phyloP scores from a whole-genome alignment of 2,888 invertebrate species.

The Clostera curtula region DNA sequence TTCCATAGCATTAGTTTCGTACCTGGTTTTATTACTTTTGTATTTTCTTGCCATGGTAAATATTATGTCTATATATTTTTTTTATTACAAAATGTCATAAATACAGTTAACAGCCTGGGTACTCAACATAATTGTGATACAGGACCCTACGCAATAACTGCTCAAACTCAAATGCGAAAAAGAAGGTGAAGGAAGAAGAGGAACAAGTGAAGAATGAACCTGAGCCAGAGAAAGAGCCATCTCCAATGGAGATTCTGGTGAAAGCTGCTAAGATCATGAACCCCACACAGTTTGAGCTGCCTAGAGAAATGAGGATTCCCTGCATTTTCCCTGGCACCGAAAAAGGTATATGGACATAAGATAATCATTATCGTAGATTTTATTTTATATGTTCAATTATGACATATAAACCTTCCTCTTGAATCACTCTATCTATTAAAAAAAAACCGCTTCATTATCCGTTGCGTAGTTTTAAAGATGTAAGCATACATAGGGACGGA shows the following conservation, averaged over 20 bases:
- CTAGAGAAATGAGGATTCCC: conserved; percentile 84
- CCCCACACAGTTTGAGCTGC: conserved; percentile 92
- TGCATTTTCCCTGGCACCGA: conserved; percentile 88
- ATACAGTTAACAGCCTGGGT: too few species aligned
- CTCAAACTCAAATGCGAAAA: conserved; percentile 40
- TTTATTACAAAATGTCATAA: too few species aligned
- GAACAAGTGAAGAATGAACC: conserved; percentile 26
- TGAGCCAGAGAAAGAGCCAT: conserved; percentile 41
- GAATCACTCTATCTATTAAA: too few species aligned
- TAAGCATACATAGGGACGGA: too few species aligned
- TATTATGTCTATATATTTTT: too few species aligned
- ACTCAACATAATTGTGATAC: not conserved
- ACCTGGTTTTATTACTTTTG: too few species aligned
- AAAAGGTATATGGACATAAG: conserved; percentile 69
- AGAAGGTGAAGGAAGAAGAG: conserved; percentile 44
- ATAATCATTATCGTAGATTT: too few species aligned
- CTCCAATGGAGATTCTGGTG: conserved; percentile 85
- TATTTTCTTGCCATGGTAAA: too few species aligned
- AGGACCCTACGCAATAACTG: conserved; percentile 46
- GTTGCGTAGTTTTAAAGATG: too few species aligned
- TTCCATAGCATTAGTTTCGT: too few species aligned
- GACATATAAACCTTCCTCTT: not conserved
- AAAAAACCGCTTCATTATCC: too few species aligned
- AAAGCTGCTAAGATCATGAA: conserved; percentile 89
- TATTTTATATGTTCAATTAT: too few species aligned